phyloP scores from a whole-genome alignment of 1,140 invertebrate genomes.

The Brachionus calyciflorus region DNA sequence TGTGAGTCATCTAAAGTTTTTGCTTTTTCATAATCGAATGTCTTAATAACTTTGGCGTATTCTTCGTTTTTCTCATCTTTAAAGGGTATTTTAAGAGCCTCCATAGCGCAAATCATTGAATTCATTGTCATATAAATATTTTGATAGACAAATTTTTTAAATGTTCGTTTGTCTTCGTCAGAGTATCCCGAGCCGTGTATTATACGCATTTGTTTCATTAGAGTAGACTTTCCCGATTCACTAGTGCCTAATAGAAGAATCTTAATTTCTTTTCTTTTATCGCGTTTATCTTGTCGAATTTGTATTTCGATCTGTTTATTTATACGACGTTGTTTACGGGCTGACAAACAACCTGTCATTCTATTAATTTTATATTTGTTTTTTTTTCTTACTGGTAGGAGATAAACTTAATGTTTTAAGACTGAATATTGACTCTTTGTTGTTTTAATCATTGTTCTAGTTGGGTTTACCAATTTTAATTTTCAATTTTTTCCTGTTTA shows the following conservation, averaged over 20 bases:
- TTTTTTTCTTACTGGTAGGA: too few relatives aligned
- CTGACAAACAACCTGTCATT: too few relatives aligned
- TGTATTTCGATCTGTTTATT: constrained; percentile 99
- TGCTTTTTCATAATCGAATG: constrained; percentile 97
- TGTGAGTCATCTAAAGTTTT: constrained; percentile 95
- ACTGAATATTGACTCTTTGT: too few relatives aligned
- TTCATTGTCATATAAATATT: constrained; percentile 99
- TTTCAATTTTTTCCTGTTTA: too few relatives aligned
- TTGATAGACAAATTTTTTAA: constrained; percentile 98
- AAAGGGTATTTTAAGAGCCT: constrained; percentile 93
- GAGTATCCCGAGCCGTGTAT: constrained; percentile 99
- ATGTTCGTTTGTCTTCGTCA: constrained; percentile 95
- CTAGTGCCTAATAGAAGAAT: constrained; percentile 94
- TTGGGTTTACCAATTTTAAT: too few relatives aligned
- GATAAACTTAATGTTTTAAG: too few relatives aligned
- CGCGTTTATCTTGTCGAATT: constrained; percentile 68
- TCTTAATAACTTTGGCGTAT: constrained; percentile 88
- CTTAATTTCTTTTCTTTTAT: constrained; percentile 98
- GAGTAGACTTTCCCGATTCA: constrained; percentile 98
- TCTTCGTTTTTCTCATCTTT: constrained; percentile 81
- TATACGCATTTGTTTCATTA: constrained; percentile 99
- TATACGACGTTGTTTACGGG: constrained; percentile 97
- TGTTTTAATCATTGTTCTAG: too few relatives aligned
- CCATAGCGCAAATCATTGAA: constrained; percentile 99
- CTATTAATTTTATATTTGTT: too few relatives aligned